Conservation (phyloP, 2,113 vertebrate genomes). For the Sarotherodon lohbergeri region DNA sequence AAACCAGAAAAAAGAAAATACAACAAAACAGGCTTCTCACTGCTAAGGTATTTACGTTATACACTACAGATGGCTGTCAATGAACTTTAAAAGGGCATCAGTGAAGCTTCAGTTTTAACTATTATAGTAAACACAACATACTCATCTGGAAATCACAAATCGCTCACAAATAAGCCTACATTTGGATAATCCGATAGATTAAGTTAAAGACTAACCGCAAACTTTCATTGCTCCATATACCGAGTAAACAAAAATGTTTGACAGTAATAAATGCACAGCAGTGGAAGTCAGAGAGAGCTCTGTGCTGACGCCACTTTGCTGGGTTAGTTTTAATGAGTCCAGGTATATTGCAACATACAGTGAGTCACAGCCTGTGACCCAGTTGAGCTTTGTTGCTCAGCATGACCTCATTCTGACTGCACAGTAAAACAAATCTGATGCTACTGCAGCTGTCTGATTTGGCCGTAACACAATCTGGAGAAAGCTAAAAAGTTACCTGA, state of each 20-base stretch:
- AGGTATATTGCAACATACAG: slow-evolving; percentile 19
- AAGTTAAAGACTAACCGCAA: background rate
- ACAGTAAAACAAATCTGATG: slow-evolving; percentile 27
- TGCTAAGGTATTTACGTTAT: accelerated
- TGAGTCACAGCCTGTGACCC: slow-evolving; percentile 58
- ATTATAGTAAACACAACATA: background rate
- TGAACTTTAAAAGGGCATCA: background rate
- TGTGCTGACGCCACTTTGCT: background rate
- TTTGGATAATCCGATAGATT: background rate
- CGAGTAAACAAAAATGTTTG: background rate
- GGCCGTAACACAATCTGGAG: background rate
- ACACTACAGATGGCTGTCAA: background rate
- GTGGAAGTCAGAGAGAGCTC: background rate
- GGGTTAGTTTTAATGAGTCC: background rate
- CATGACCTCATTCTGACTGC: slow-evolving; percentile 58
- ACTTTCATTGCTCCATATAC: background rate
- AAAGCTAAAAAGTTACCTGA: background rate
- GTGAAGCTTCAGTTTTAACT: background rate
- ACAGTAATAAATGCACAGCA: background rate
- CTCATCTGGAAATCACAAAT: background rate
- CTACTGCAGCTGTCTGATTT: slow-evolving; percentile 5
- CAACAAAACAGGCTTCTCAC: background rate
- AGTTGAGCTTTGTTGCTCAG: slow-evolving; percentile 49
- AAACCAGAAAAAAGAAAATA: background rate
- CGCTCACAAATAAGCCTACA: background rate